Conservation (phyloP, 1,140 invertebrate species). For the Trichonephila inaurata region DNA sequence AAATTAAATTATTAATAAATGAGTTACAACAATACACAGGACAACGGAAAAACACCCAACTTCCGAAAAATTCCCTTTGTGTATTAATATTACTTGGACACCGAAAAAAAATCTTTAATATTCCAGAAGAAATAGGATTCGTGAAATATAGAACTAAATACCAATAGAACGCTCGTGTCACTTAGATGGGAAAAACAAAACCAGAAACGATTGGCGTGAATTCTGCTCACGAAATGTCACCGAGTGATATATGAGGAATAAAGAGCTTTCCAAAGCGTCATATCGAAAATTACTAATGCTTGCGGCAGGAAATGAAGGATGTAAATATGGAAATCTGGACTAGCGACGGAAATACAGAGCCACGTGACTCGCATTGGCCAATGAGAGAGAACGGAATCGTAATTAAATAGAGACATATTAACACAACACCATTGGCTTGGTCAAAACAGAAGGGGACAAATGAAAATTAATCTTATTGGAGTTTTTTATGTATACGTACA, state of each 20-base stretch:
- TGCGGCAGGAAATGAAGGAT: slow-evolving; percentile 10
- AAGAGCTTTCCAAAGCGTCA: not conserved
- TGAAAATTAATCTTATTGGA: no score
- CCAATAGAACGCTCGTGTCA: not conserved
- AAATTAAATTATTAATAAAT: no score
- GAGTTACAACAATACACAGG: no score
- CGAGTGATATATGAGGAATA: slow-evolving; percentile 12
- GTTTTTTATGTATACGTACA: no score
- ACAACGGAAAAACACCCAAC: no score
- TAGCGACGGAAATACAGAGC: not conserved
- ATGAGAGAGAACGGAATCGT: not conserved
- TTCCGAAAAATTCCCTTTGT: no score
- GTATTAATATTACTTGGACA: no score
- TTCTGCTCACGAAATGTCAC: not conserved
- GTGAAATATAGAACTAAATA: not conserved
- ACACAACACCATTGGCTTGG: no score
- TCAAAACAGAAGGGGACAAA: no score
- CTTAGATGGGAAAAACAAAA: not conserved
- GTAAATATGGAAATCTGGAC: slow-evolving; percentile 2
- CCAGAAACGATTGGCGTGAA: not conserved
- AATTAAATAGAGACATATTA: not conserved
- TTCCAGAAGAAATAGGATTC: no score
- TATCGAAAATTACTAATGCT: not conserved
- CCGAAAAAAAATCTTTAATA: no score
- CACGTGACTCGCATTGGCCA: not conserved